Base-by-base conservation (phyloP, 2,888 invertebrate genomes). In the Petrophora chlorosata region DNA sequence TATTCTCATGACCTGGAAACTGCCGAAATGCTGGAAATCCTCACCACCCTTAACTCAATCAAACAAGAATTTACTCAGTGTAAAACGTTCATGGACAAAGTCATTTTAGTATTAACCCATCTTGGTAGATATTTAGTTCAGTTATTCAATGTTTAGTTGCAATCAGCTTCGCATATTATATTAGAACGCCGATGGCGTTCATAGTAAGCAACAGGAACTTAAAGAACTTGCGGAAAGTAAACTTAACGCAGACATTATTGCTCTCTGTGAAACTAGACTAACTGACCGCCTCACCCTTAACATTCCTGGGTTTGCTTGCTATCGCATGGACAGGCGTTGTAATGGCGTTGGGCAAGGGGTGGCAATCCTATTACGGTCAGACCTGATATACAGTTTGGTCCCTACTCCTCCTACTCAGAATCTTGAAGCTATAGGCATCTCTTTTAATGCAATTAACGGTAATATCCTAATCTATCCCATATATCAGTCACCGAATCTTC, bases 191-290 rank as follows among this genome's bases (percentile, higher is more conserved):
- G 53, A 48, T 16, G 15, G 16, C 36, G 43, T 34, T 34, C 25
- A 49, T 40, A 55, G 17, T 44, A 53, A 48, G 44, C 38, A 38
- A 30, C 30, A 36, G 9, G 28, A 15, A 36, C 26, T 14, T 10
- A 0, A 12, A 10, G 16, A 28, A 7, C 23, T 26, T 7, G 33
- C 16, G 10, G 23, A 26, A 17, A 15, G 12, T 12, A n/a, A 15
- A 3, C 15, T 32, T 32, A 32, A 32, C 9, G 16, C n/a, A 2
- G 32, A 32, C 5, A 9, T 32, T 8, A 32, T 32, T 4, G 32
- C 32, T 3, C 5, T 32, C 5, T 32, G 16, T 9, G 32, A 32
- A 16, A 16, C 32, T 0, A 8, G 16, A 16, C 16, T 32, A 2
- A 16, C 9, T 8, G n/a, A 16, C 9, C 15, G 32, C 3, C 1